phyloP scores from a whole-genome alignment of 2,797 vertebrate genomes.

The Arrhamphus sclerolepis region DNA sequence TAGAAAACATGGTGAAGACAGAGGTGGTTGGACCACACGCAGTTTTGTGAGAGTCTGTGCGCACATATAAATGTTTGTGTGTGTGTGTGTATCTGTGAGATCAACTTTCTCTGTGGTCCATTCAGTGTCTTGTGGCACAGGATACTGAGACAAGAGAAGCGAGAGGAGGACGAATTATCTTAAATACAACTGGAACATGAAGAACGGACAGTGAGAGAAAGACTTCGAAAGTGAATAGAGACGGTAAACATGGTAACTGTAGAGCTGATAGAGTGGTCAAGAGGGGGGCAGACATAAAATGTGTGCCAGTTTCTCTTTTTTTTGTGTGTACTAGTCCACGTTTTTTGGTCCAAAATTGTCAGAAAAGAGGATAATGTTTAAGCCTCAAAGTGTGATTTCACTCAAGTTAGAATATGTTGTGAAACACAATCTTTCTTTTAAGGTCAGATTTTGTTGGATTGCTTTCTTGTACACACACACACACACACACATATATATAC shows the following conservation, averaged over 20 bases:
- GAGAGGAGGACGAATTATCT: conserved; percentile 72
- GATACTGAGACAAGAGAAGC: conserved; percentile 74
- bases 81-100: conserved; percentile 40
- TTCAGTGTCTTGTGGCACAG: conserved; percentile 69
- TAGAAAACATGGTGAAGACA: conserved; percentile 57
- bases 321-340: background rate
- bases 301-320: conserved; percentile 40
- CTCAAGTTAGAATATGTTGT: too few species aligned
- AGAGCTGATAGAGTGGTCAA: conserved; percentile 50
- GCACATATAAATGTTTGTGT: conserved; percentile 14
- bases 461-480: too few species aligned
- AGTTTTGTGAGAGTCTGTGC: conserved; percentile 32
- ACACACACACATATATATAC: too few species aligned
- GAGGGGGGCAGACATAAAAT: conserved; percentile 27
- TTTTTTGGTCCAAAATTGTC: too few species aligned
- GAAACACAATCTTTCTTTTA: too few species aligned
- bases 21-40: conserved; percentile 68
- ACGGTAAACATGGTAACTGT: conserved; percentile 68
- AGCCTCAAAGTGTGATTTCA: too few species aligned
- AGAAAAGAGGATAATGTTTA: too few species aligned
- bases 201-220: conserved; percentile 41
- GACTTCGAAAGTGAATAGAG: conserved; percentile 52
- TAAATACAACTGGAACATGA: conserved; percentile 64
- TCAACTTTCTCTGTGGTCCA: conserved; percentile 74
- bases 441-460: background rate